phyloP scores from a whole-genome alignment of 2,888 invertebrate species.

The Plusia festucae region DNA sequence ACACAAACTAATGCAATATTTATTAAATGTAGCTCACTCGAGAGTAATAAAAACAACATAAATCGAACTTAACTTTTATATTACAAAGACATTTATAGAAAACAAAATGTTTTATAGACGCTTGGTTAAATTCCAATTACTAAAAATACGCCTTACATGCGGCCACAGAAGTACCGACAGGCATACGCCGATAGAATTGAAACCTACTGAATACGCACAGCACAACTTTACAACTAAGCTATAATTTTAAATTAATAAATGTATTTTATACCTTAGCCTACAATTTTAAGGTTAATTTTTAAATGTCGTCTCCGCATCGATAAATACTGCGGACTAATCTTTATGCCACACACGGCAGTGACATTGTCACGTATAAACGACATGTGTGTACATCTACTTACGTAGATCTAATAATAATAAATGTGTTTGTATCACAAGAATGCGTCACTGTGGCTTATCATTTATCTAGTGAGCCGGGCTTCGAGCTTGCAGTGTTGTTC shows the following conservation, averaged over 20 bases:
- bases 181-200: slow-evolving; percentile 59
- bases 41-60: slow-evolving; percentile 13
- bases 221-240: slow-evolving; percentile 46
- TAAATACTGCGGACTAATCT: slow-evolving; percentile 63
- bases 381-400: slow-evolving; percentile 64
- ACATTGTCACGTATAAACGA: slow-evolving; percentile 74
- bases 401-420: slow-evolving; percentile 63
- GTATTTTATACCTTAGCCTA: slow-evolving; percentile 53
- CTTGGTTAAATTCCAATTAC: slow-evolving; percentile 36
- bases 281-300: slow-evolving; percentile 51
- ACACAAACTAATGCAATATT: slow-evolving; percentile 2
- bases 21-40: slow-evolving; percentile 11
- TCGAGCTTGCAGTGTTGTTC: slow-evolving; percentile 28
- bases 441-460: slow-evolving; percentile 55
- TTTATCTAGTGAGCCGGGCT: slow-evolving; percentile 26
- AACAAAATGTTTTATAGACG: slow-evolving; percentile 13
- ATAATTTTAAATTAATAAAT: slow-evolving; percentile 24
- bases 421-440: slow-evolving; percentile 56
- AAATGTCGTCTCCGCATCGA: slow-evolving; percentile 42
- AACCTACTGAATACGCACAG: slow-evolving; percentile 57
- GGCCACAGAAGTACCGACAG: slow-evolving; percentile 53
- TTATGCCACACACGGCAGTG: slow-evolving; percentile 70
- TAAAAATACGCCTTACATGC: slow-evolving; percentile 33
- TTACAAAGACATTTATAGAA: slow-evolving; percentile 18
- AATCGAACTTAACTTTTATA: slow-evolving; percentile 10